Conservation (phyloP, 2,113 vertebrate species). For the Takifugu flavidus region DNA sequence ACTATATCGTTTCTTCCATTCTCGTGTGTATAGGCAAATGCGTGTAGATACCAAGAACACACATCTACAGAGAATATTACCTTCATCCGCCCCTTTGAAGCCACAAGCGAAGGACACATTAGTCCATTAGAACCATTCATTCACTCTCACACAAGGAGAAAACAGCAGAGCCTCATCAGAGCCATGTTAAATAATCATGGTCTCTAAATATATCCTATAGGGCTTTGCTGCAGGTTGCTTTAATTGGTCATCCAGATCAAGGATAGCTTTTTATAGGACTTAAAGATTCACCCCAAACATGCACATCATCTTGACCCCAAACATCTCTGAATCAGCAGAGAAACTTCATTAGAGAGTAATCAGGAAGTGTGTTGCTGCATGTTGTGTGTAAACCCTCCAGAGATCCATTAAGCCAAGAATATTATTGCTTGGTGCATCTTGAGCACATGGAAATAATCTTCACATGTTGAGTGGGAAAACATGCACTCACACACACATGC, state of each 20-base stretch:
- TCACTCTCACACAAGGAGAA: too few species aligned
- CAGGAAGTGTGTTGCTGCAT: conserved; percentile 25
- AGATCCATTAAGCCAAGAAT: conserved; percentile 39
- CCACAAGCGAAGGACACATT: too few species aligned
- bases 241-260: conserved; percentile 43
- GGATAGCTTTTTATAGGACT: conserved; percentile 6
- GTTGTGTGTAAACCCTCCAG: conserved; percentile 24
- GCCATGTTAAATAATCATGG: background rate
- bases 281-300: background rate
- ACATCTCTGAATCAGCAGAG: conserved; percentile 49
- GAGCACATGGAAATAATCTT: conserved; percentile 13
- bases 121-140: too few species aligned
- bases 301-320: conserved; percentile 31
- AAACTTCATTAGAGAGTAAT: conserved; percentile 59
- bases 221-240: conserved; percentile 15
- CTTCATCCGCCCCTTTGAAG: too few species aligned
- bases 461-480: conserved; percentile 12
- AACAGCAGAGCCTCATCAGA: too few species aligned
- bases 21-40: too few species aligned
- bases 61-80: too few species aligned
- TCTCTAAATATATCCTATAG: conserved; percentile 5
- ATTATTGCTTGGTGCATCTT: conserved; percentile 20
- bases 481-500: conserved; percentile 1
- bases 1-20: too few species aligned
- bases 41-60: too few species aligned